Base-by-base conservation (phyloP, 2,113 vertebrate species). In the Rutilus rutilus region DNA sequence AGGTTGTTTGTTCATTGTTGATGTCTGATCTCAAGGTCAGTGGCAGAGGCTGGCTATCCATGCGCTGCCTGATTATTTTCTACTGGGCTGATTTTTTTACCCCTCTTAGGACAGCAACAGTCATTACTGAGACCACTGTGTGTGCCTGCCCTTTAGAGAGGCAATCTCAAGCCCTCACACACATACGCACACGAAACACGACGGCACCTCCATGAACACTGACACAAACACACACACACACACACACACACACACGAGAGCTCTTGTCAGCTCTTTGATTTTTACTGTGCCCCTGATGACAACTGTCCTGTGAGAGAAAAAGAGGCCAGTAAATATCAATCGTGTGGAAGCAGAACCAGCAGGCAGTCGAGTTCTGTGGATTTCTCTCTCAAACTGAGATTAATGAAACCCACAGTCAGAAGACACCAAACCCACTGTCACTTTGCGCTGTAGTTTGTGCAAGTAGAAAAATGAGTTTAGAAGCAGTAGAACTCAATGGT, bases 41-140 rank as follows among this genome's bases (percentile, higher is more conserved):
- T 39, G 17, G 39, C 83, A 78, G 76, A 82, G 73, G 57, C 88
- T 88, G 85, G 85, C 84, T 85, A 89, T 89, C 86, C 62, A 85
- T 87, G 64, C 83, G 75, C 73, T 59, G 8, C 4, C 83, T 90
- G 91, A 93, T 94, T 93, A 91, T 92, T 92, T 92, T 91, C 88
- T 88, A 85, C 87, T 87, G 85, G 78, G 88, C 87, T 87, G 87
- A 91, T 91, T 92, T 89, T 87, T 90, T 71, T 5, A 5, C 50
- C 85, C 85, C 90, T 87, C 85, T 84, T 71, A 78, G 65, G 84
- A 87, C 83, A 88, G 82, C 79, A 52, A 85, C 74, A 92, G 90
- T 88, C 91, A 93, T 95, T 93, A 93, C 89, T 88, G 85, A 88
- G 30, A 83, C 87, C 86, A 86, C 89, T 83, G 76, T 90, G 89